A percentile compares a stretch with the other conserved stretches of the same genome.
These are phyloP conservation scores for Drosophila engyochracea DNA, from an alignment of 2,888 invertebrate genomes.

Conservation along the genomic window DNA sequence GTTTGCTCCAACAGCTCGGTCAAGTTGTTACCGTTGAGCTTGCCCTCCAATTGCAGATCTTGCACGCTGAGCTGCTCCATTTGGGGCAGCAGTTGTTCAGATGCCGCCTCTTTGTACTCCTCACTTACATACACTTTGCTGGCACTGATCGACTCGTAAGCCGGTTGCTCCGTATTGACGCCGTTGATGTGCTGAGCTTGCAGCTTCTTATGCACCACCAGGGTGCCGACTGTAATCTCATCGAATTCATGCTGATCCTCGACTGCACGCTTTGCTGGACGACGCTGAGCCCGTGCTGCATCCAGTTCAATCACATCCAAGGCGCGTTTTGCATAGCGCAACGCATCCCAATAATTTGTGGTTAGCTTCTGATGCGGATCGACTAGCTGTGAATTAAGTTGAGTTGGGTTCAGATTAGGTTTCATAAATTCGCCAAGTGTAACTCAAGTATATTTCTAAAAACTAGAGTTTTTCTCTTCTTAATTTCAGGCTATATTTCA, in stretches of 20 bases:
- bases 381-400: conserved; percentile 58
- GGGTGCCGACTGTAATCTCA: conserved; percentile 71
- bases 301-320: conserved; percentile 74
- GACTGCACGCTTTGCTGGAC: conserved; percentile 36
- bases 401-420: not conserved
- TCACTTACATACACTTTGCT: conserved; percentile 67
- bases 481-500: not conserved
- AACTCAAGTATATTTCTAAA: too few relatives aligned
- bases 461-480: not conserved
- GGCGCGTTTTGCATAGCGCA: conserved; percentile 77
- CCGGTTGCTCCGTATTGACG: conserved; percentile 60
- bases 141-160: conserved; percentile 73
- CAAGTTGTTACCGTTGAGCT: conserved; percentile 86
- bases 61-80: conserved; percentile 81
- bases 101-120: conserved; percentile 35
- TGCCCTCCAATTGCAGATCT: conserved; percentile 85
- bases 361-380: conserved; percentile 69
- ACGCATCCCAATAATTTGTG: conserved; percentile 79
- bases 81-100: conserved; percentile 17
- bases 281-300: conserved; percentile 20
- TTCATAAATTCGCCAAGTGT: not conserved
- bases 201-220: conserved; percentile 72
- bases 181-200: conserved; percentile 74
- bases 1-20: conserved; percentile 85
- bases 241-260: conserved; percentile 63